Conservation (phyloP, 1,140 invertebrate genomes). For the Pomacea maculata region DNA sequence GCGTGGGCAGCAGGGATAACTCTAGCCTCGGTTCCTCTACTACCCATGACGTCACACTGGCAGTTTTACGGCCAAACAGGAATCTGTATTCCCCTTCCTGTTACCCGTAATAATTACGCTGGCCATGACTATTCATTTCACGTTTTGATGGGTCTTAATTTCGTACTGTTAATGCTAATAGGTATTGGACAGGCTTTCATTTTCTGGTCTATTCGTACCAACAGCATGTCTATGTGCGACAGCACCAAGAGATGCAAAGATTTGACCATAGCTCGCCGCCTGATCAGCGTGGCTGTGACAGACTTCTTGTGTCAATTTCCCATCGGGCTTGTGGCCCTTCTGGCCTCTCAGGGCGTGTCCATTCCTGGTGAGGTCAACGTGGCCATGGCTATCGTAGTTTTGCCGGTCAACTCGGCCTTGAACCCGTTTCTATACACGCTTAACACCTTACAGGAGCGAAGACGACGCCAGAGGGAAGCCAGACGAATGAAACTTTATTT, state of each 20-base stretch:
- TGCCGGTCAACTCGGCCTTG: too few relatives aligned
- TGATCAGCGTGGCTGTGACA: conserved; percentile 21
- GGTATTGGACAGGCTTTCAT: conserved; percentile 35
- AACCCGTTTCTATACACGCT: too few relatives aligned
- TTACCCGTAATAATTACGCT: conserved; percentile 15
- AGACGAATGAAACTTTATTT: too few relatives aligned
- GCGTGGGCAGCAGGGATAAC: conserved; percentile 25
- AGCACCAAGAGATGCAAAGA: conserved; percentile 21
- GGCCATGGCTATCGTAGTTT: too few relatives aligned
- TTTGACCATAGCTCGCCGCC: conserved; percentile 28
- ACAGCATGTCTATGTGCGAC: neutral
- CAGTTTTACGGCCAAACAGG: conserved; percentile 38
- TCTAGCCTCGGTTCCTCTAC: conserved; percentile 25
- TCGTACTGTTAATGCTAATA: conserved; percentile 33
- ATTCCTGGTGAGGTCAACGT: too few relatives aligned
- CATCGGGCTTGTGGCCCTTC: too few relatives aligned
- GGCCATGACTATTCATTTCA: conserved; percentile 35
- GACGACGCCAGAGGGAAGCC: too few relatives aligned
- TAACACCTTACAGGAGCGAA: too few relatives aligned
- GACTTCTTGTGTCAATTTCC: too few relatives aligned
- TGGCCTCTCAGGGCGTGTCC: too few relatives aligned
- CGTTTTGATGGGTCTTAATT: conserved; percentile 40
- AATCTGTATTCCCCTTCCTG: conserved; percentile 37
- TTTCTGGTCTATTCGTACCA: conserved; percentile 24
- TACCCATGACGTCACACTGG: conserved; percentile 24